These are phyloP conservation scores for Trogon surrucura DNA, from an alignment of 2,113 vertebrate genomes.

Conservation along the genomic window DNA sequence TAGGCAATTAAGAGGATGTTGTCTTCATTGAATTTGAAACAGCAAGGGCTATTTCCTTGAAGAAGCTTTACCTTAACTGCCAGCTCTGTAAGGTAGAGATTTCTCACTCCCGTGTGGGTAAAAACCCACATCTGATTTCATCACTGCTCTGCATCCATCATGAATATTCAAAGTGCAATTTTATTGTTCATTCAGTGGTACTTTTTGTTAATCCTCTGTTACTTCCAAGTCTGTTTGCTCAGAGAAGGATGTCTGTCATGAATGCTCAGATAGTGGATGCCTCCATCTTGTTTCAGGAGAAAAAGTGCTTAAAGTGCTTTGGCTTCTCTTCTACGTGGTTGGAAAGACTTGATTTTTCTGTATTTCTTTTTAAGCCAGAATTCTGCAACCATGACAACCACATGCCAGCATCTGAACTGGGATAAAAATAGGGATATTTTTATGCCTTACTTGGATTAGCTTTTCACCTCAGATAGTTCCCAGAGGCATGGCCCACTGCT, in stretches of 20 bases:
- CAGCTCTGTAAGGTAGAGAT: background rate
- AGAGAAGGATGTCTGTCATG: background rate
- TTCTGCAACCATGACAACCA: slow-evolving; percentile 1
- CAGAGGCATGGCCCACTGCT: background rate
- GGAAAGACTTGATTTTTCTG: background rate
- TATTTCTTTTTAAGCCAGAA: background rate
- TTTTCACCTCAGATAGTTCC: background rate
- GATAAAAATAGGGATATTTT: background rate
- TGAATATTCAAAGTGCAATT: background rate
- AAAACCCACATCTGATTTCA: background rate
- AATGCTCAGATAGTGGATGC: background rate
- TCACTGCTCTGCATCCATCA: background rate
- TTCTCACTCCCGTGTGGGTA: background rate
- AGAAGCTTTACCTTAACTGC: background rate
- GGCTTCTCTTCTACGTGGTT: background rate
- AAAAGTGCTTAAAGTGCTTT: background rate
- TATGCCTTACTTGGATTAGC: background rate
- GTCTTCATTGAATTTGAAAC: background rate
- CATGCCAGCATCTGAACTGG: background rate
- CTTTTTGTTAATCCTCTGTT: background rate
- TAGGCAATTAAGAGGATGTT: background rate
- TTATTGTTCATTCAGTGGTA: background rate
- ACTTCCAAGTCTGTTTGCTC: background rate
- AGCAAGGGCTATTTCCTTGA: background rate
- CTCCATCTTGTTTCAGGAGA: background rate